A percentile compares a stretch with the other conserved stretches of the same genome.
Evolutionary conservation across 2,888 invertebrate species (phyloP).

Genomic region (Rosalia funebris): DNA sequence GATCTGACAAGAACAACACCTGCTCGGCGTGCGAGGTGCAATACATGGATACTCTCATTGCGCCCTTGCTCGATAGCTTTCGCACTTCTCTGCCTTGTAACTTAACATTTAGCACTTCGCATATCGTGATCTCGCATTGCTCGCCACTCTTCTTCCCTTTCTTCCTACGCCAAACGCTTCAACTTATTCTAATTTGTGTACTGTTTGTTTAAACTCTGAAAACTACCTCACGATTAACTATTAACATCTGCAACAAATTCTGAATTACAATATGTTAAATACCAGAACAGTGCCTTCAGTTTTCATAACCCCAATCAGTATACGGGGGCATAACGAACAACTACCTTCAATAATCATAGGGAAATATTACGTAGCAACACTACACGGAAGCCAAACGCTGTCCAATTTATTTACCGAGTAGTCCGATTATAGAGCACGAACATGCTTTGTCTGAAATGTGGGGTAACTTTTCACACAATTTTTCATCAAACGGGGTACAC

Average conservation of each 20-base stretch:
- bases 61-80: constrained; percentile 25
- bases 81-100: constrained; percentile 30
- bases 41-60: constrained; percentile 37
- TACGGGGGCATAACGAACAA: too few relatives aligned
- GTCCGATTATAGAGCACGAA: too few relatives aligned
- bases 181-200: constrained; percentile 42
- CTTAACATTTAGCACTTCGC: constrained; percentile 30
- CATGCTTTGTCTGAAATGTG: too few relatives aligned
- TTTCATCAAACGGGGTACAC: too few relatives aligned
- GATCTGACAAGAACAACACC: constrained; percentile 62
- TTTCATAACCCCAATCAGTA: too few relatives aligned
- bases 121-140: constrained; percentile 29
- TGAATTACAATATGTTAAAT: neutral
- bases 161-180: constrained; percentile 35
- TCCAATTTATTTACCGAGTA: too few relatives aligned
- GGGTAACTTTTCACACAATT: too few relatives aligned
- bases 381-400: too few relatives aligned
- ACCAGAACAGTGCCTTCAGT: neutral
- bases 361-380: too few relatives aligned
- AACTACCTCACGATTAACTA: constrained; percentile 33
- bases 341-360: too few relatives aligned
- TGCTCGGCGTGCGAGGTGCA: constrained; percentile 51
- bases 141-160: constrained; percentile 25
- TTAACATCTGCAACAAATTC: too few relatives aligned
- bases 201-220: constrained; percentile 34